Base-by-base conservation (phyloP, 2,797 vertebrate species). In the Hypotaenidia okinawae region DNA sequence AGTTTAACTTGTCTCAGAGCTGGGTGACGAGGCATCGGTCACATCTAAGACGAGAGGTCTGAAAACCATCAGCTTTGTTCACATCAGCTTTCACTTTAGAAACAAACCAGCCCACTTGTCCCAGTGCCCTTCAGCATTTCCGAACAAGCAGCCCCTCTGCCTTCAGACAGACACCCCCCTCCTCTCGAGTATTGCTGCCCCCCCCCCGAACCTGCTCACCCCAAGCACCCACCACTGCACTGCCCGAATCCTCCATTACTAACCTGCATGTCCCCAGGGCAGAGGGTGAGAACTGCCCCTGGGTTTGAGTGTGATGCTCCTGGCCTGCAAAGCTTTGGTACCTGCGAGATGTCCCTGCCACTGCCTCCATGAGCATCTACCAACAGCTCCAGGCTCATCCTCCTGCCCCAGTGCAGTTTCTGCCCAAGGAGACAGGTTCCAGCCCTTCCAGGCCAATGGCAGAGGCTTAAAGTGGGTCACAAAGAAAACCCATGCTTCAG, bases 291-390 rank as follows among this genome's bases (percentile, higher is more conserved):
- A 21, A 9, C 5, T 3, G 41, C 55, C 33, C 11, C 7, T 16
- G 10, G 25, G 9, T 9, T 28, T 37, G 62, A 3, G 10, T 16
- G 9, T 1, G 0, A 16, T 4, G 16, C 6, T 74, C n/a, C 62
- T n/a, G 9, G 41, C 13, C 28, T 14, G 22, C 43, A 52, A 49
- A 47, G 41, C 68, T 37, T 58, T 17, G 47, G 58, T 45, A 57
- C 41, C 55, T 6, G 6, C 1, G 7, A 28, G 35, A 13, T 2
- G 6, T 32, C 59, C 33, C 51, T 2, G 1, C 16, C 0, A 1
- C 25, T 55, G 11, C 62, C 43, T 37, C 45, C 27, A 10, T 4
- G 1, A 33, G 21, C 41, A 57, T 3, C 30, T 37, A 16, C 55
- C 6, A 3, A 11, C 23, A 25, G 43, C 54, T 2, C 5, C 6